phyloP scores from a whole-genome alignment of 2,888 invertebrate species.

The Orgyia antiqua region DNA sequence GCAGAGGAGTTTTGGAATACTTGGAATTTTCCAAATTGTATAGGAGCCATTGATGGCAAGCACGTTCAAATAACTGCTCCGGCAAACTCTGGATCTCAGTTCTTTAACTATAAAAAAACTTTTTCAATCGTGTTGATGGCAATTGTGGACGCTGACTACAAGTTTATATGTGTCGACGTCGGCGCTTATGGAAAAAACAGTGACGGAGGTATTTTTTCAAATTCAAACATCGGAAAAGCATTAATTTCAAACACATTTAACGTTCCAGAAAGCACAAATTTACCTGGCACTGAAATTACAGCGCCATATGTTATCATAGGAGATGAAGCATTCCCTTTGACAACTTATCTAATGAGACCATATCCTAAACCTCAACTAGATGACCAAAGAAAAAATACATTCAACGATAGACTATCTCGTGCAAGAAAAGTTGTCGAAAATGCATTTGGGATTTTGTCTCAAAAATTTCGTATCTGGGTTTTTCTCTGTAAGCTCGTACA shows the following conservation, averaged over 20 bases:
- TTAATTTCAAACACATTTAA: too few relatives aligned
- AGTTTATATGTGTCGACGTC: conserved; percentile 15
- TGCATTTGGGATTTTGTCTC: conserved; percentile 3
- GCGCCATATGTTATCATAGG: conserved; percentile 1
- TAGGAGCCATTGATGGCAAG: conserved; percentile 6
- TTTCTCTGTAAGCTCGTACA: too few relatives aligned
- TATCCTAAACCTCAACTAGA: not conserved
- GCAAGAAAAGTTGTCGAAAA: not conserved
- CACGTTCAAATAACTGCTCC: conserved; percentile 6
- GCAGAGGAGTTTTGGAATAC: conserved; percentile 9
- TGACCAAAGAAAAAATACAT: conserved; percentile 4
- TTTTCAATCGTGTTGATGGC: conserved; percentile 19
- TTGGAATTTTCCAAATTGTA: conserved; percentile 10
- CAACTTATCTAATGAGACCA: conserved; percentile 6
- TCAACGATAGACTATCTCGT: conserved; percentile 3
- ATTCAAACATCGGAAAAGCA: too few relatives aligned
- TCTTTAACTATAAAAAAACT: conserved; percentile 11
- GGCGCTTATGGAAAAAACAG: conserved; percentile 6
- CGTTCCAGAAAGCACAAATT: not conserved
- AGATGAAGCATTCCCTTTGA: conserved; percentile 1
- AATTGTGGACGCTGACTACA: conserved; percentile 14
- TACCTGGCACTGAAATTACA: not conserved
- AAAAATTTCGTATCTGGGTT: conserved; percentile 4
- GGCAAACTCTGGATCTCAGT: conserved; percentile 7
- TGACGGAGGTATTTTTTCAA: too few relatives aligned